Evolutionary conservation across 2,797 vertebrate species (phyloP), one percentile per base, ranked within the genome.

Genomic region (Coranthus polyacanthus): DNA sequence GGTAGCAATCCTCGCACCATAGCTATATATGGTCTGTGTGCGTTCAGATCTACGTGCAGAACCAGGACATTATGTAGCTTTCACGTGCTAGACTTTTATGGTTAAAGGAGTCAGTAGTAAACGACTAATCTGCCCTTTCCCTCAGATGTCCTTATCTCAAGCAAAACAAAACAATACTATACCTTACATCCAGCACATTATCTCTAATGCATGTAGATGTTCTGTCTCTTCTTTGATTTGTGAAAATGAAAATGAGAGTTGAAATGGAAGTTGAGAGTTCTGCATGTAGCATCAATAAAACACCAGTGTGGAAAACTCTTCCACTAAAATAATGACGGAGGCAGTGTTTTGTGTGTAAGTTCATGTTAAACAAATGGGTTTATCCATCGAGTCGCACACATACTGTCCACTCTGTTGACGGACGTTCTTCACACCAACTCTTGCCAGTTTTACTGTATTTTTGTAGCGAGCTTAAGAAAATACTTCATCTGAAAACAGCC

Each of bases 1-100:
- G 52, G 72, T 32, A 74, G 76, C 78, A 83, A 83, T 79, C 75
- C 22, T 36, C 45, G 61, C 4, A 70, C 42, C 20, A 71, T 50
- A 42, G 37, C 58, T 63, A 13, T 22, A 17, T 0, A 36, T 55
- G 22, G 20, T 39, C 37, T 68, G 56, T 43, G 22, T 32, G n/a
- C n/a, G 47, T 41, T 66, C 68, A 63, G 61, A 69, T 69, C 34
- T n/a, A 20, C 39, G 39, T 46, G 29, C 21, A 42, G 22, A 43
- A 58, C n/a, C 50, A 29, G 18, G 22, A 47, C 17, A 82, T 45
- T 70, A 38, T 44, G 32, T 34, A 59, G 52, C 60, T 58, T 60
- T 81, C 56, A 69, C 6, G n/a, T n/a, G n/a, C n/a, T n/a, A n/a
- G n/a, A n/a, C n/a, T n/a, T n/a, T n/a, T n/a, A 13, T 68, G 26